A percentile compares a stretch with the other conserved stretches of the same genome.
These are phyloP conservation scores for Pelobates fuscus DNA, from an alignment of 2,113 vertebrate genomes.

Conservation along the genomic window DNA sequence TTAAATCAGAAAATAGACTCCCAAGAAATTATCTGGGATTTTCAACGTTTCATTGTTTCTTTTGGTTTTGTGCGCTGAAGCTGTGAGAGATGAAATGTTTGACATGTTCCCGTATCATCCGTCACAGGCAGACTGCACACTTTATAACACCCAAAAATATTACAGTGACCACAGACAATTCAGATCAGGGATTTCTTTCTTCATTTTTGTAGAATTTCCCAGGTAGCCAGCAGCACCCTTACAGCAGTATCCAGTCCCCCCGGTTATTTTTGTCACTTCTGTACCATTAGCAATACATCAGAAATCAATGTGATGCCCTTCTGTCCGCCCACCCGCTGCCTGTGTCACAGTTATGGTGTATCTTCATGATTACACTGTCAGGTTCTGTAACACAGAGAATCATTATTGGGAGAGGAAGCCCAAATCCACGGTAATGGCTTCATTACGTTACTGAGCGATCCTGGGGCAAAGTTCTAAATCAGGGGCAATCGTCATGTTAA, in stretches of 20 bases:
- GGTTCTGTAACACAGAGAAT: slow-evolving; percentile 60
- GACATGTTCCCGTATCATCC: no score
- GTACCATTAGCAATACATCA: slow-evolving; percentile 63
- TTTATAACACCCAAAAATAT: background rate
- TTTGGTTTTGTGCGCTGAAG: no score
- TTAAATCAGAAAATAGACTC: no score
- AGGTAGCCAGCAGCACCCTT: slow-evolving; percentile 8
- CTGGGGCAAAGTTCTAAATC: no score
- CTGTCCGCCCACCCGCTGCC: slow-evolving; percentile 61
- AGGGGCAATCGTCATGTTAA: no score
- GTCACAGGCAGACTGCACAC: background rate
- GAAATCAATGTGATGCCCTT: slow-evolving; percentile 55
- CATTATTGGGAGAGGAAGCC: slow-evolving; percentile 3
- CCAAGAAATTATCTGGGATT: no score
- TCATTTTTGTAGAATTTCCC: slow-evolving; percentile 29
- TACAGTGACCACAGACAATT: slow-evolving; percentile 30
- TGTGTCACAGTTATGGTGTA: slow-evolving; percentile 60
- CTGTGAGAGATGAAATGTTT: no score
- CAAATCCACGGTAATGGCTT: no score
- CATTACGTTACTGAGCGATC: no score
- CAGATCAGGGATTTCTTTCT: no score
- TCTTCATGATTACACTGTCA: slow-evolving; percentile 68
- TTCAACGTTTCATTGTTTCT: no score
- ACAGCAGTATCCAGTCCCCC: no score
- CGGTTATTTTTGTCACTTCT: slow-evolving; percentile 51